Evolutionary conservation across 2,797 vertebrate species (phyloP).

Genomic region (Rhyacichthys aspro): DNA sequence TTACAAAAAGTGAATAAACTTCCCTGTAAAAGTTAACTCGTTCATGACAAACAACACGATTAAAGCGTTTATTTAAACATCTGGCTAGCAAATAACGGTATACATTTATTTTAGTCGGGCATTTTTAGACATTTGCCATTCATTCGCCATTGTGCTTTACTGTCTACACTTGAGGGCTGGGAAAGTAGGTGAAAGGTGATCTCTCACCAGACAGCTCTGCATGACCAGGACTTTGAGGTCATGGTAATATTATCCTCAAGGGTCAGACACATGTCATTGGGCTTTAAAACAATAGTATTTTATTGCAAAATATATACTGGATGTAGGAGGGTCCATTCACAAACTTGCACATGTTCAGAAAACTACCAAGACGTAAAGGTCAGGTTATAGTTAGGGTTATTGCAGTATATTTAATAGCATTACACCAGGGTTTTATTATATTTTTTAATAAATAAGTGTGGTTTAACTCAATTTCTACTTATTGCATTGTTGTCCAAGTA

Average conservation of each 20-base stretch:
- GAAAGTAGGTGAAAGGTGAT: slow-evolving; percentile 78
- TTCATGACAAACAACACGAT: neutral
- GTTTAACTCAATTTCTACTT: too few relatives aligned
- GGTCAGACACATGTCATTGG: neutral
- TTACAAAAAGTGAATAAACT: too few relatives aligned
- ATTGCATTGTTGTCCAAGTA: too few relatives aligned
- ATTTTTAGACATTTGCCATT: slow-evolving; percentile 9
- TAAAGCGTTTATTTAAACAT: neutral
- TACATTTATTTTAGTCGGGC: accelerated
- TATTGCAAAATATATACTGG: too few relatives aligned
- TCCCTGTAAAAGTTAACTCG: neutral
- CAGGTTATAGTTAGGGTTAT: too few relatives aligned
- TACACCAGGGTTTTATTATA: too few relatives aligned
- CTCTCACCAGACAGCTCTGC: slow-evolving; percentile 18
- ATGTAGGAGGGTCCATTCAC: too few relatives aligned
- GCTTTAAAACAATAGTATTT: neutral
- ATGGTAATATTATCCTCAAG: slow-evolving; percentile 10
- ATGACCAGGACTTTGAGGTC: slow-evolving; percentile 49
- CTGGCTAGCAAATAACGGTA: too few relatives aligned
- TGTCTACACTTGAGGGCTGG: slow-evolving; percentile 30
- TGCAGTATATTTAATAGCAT: too few relatives aligned
- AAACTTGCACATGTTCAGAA: too few relatives aligned
- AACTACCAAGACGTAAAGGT: too few relatives aligned
- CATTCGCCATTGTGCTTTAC: slow-evolving; percentile 26
- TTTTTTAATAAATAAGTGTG: too few relatives aligned